phyloP scores from a whole-genome alignment of 2,113 vertebrate genomes.

The Mesitornis unicolor region DNA sequence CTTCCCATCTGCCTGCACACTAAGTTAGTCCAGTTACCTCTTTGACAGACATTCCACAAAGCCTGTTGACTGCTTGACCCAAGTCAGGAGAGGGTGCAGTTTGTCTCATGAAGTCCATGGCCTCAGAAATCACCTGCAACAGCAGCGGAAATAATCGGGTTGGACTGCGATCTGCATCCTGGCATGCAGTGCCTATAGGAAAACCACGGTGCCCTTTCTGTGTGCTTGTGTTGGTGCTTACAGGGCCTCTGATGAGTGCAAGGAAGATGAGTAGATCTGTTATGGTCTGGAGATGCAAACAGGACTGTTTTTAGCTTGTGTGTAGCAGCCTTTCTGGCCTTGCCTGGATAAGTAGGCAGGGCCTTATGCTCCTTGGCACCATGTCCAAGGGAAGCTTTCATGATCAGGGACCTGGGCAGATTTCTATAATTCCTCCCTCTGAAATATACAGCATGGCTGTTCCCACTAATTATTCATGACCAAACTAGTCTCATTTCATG shows the following conservation, averaged over 20 bases:
- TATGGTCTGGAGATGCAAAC: background rate
- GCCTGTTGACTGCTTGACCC: slow-evolving; percentile 14
- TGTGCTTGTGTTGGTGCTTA: background rate
- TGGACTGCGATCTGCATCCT: background rate
- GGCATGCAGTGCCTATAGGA: background rate
- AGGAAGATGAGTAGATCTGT: background rate
- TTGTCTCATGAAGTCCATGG: slow-evolving; percentile 43
- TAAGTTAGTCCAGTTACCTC: background rate
- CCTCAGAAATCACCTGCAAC: slow-evolving; percentile 48
- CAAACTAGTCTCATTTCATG: background rate
- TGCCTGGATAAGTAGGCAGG: background rate
- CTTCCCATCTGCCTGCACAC: background rate
- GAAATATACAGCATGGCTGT: background rate
- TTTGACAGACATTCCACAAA: background rate
- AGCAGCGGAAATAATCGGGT: background rate
- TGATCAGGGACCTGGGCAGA: no score
- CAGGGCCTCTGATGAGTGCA: background rate
- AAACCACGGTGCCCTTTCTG: background rate
- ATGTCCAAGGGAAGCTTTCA: background rate
- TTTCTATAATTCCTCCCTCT: no score
- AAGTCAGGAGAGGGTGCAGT: background rate
- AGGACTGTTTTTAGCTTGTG: background rate
- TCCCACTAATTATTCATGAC: background rate
- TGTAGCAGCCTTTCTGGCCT: background rate
- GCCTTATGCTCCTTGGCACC: background rate